These are phyloP conservation scores for Lasioglossum zephyrum DNA, from an alignment of 2,888 invertebrate genomes.

Conservation along the genomic window DNA sequence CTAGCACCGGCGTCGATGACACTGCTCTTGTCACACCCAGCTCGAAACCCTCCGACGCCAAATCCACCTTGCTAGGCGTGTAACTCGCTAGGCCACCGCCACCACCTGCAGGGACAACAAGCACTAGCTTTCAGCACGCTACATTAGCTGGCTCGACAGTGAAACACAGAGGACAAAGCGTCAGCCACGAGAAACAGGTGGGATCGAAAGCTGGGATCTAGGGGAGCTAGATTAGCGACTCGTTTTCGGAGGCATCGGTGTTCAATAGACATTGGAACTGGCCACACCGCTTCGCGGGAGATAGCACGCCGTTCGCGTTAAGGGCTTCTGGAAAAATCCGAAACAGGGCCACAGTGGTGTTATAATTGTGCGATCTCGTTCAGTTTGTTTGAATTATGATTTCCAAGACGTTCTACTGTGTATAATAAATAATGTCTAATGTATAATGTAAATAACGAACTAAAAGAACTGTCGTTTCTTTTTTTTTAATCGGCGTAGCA, in stretches of 20 bases:
- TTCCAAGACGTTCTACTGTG: neutral
- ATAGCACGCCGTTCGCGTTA: slow-evolving; percentile 39
- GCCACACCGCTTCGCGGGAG: slow-evolving; percentile 22
- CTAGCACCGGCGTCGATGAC: slow-evolving; percentile 76
- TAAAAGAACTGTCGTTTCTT: neutral
- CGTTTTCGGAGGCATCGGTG: slow-evolving; percentile 60
- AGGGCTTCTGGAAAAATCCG: slow-evolving; percentile 62
- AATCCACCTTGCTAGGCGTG: slow-evolving; percentile 91
- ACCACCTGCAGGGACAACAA: slow-evolving; percentile 74
- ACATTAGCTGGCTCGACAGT: neutral
- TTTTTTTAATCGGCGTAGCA: neutral
- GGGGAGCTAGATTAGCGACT: slow-evolving; percentile 67
- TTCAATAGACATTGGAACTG: slow-evolving; percentile 57
- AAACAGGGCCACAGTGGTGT: slow-evolving; percentile 30
- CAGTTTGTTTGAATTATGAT: neutral
- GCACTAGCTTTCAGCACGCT: slow-evolving; percentile 42
- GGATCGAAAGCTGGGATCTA: neutral
- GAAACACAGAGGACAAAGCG: neutral
- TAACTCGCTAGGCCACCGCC: slow-evolving; percentile 88
- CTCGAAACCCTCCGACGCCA: slow-evolving; percentile 89
- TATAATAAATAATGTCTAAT: neutral
- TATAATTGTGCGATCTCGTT: neutral
- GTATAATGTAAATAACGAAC: neutral
- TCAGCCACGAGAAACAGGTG: neutral
- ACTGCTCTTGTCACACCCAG: slow-evolving; percentile 90